A percentile compares a stretch with the other conserved stretches of the same genome.
phyloP scores from a whole-genome alignment of 1,140 invertebrate species.

The Drosophila ohnishii region DNA sequence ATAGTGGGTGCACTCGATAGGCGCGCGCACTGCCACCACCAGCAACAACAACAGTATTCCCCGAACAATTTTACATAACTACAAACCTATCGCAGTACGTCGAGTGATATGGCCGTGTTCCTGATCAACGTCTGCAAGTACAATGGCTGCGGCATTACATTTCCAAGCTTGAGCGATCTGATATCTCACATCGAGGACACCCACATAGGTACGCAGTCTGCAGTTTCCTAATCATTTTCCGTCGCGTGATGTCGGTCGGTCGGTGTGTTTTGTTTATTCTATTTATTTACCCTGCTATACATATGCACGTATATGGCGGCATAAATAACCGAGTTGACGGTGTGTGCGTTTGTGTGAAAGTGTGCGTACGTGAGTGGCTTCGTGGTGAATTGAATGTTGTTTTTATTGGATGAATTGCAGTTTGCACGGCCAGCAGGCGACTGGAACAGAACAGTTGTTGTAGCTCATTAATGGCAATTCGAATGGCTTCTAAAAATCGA shows the following conservation, averaged over 20 bases:
- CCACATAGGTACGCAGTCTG: conserved; percentile 89
- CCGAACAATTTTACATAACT: conserved; percentile 62
- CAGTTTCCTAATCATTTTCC: conserved; percentile 51
- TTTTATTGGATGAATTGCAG: conserved; percentile 46
- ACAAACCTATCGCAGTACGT: conserved; percentile 61
- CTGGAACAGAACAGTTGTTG: conserved; percentile 14
- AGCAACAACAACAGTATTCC: conserved; percentile 63
- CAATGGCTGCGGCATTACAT: conserved; percentile 91
- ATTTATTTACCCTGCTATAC: conserved; percentile 61
- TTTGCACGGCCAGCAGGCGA: conserved; percentile 26
- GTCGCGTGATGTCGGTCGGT: conserved; percentile 69
- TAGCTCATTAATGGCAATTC: conserved; percentile 41
- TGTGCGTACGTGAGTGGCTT: conserved; percentile 28
- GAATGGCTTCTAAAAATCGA: conserved; percentile 58
- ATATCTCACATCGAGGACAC: conserved; percentile 93
- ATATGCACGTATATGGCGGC: conserved; percentile 30
- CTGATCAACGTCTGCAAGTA: conserved; percentile 94
- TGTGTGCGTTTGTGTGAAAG: conserved; percentile 16
- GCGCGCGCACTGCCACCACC: conserved; percentile 34
- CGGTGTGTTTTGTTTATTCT: conserved; percentile 78
- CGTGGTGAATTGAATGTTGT: conserved; percentile 57
- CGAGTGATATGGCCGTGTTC: conserved; percentile 88
- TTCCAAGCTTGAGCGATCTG: conserved; percentile 90
- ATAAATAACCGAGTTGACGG: conserved; percentile 21
- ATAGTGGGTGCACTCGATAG: conserved; percentile 58